Percentiles rank a stretch among this genome's conserved stretches.
These are phyloP conservation scores for Pteronura brasiliensis DNA, from an alignment of 2,113 vertebrate genomes.

Conservation along the genomic window DNA sequence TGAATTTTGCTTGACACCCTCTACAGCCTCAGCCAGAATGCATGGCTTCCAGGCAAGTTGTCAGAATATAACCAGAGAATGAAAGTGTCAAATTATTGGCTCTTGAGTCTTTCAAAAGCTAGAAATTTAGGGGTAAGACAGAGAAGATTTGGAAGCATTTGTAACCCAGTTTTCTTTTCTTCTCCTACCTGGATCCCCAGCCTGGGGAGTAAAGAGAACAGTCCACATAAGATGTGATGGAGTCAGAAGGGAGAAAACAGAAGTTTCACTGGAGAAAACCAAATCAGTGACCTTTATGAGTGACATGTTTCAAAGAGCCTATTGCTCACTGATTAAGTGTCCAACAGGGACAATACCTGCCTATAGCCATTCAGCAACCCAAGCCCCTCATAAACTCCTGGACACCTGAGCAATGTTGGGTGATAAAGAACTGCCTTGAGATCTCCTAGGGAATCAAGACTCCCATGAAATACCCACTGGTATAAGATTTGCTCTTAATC, in stretches of 20 bases:
- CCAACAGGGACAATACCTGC: not conserved
- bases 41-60: not conserved
- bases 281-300: not conserved
- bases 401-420: not conserved
- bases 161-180: slow-evolving; percentile 1
- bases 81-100: not conserved
- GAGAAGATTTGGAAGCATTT: not conserved
- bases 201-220: not conserved
- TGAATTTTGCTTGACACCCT: not conserved
- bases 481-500: not conserved
- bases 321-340: not conserved
- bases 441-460: not conserved
- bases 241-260: not conserved
- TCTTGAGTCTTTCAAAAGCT: not conserved
- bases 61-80: not conserved
- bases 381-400: not conserved
- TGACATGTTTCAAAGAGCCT: not conserved
- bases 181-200: not conserved
- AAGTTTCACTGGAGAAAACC: not conserved
- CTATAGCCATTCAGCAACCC: not conserved
- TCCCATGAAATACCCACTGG: not conserved
- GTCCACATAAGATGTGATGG: not conserved
- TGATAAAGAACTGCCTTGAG: not conserved
- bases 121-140: not conserved
- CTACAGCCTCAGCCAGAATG: not conserved